phyloP scores from a whole-genome alignment of 2,888 invertebrate genomes.

The Peribatodes rhomboidaria region DNA sequence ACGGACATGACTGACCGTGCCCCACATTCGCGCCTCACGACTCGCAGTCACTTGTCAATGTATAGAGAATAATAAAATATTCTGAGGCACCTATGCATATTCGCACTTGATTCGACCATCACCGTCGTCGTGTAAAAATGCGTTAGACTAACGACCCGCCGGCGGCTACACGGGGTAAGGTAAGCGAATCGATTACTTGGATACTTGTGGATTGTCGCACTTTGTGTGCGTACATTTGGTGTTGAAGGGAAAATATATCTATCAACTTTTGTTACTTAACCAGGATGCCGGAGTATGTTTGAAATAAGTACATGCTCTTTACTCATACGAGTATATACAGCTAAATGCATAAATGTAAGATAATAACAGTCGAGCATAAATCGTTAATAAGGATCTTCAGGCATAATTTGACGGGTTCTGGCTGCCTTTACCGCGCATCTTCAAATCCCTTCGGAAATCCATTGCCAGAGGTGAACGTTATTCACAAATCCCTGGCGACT shows the following conservation, averaged over 20 bases:
- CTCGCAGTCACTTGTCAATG: conserved; percentile 22
- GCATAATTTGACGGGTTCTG: conserved; percentile 44
- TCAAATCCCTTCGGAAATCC: conserved; percentile 56
- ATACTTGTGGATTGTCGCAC: neutral
- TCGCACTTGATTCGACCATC: conserved; percentile 8
- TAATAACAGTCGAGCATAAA: conserved; percentile 22
- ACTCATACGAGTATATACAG: too few species aligned
- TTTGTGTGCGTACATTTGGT: neutral
- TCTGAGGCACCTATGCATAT: conserved; percentile 19
- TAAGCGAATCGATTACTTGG: conserved; percentile 7
- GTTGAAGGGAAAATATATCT: neutral
- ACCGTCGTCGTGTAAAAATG: conserved; percentile 12
- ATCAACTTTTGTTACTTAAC: neutral
- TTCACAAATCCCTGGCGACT: conserved; percentile 55
- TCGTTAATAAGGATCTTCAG: conserved; percentile 30
- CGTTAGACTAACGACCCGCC: conserved; percentile 40
- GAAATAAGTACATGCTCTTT: neutral
- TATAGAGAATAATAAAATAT: conserved; percentile 26
- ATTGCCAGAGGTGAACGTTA: conserved; percentile 57
- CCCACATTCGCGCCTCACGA: conserved; percentile 39
- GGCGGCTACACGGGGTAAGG: conserved; percentile 27
- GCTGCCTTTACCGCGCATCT: conserved; percentile 34
- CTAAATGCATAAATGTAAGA: conserved; percentile 1
- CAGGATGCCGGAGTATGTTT: neutral
- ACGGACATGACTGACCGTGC: conserved; percentile 40